Percentiles rank a stretch among this genome's conserved stretches.
Conservation (phyloP, 2,888 invertebrate genomes). For the Alitta virens region DNA sequence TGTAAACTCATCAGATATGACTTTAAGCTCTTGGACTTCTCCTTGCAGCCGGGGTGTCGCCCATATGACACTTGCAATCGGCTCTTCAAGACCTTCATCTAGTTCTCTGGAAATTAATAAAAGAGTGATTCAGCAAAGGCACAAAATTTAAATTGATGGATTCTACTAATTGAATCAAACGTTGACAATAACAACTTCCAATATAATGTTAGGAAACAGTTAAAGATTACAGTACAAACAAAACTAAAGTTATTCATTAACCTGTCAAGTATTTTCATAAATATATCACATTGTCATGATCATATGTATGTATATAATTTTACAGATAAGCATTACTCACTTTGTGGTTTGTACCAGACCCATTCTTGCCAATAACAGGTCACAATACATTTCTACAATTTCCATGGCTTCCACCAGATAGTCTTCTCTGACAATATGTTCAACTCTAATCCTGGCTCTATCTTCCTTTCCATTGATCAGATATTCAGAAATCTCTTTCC, state of each 20-base stretch:
- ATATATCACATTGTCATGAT: background rate
- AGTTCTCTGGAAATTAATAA: slow-evolving; percentile 61
- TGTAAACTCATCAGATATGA: slow-evolving; percentile 83
- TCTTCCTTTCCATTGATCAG: slow-evolving; percentile 60
- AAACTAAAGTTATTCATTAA: too few relatives aligned
- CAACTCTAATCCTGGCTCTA: slow-evolving; percentile 90
- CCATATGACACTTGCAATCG: slow-evolving; percentile 96
- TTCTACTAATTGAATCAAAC: too few relatives aligned
- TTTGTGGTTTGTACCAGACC: slow-evolving; percentile 73
- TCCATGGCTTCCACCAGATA: slow-evolving; percentile 99
- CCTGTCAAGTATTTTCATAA: too few relatives aligned
- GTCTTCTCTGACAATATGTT: slow-evolving; percentile 97
- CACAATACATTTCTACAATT: slow-evolving; percentile 98
- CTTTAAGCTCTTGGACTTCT: slow-evolving; percentile 67
- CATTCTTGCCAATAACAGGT: slow-evolving; percentile 90
- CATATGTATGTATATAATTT: too few relatives aligned
- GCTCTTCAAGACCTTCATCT: slow-evolving; percentile 92
- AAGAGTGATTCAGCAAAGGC: too few relatives aligned
- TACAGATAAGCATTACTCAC: slow-evolving; percentile 36
- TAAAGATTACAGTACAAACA: too few relatives aligned
- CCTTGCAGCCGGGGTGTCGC: slow-evolving; percentile 81
- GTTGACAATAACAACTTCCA: too few relatives aligned
- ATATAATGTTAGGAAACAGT: background rate
- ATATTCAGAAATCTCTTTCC: slow-evolving; percentile 97
- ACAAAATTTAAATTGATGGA: too few relatives aligned